Evolutionary conservation across 2,797 vertebrate genomes (phyloP).

Genomic region (Choloepus didactylus): DNA sequence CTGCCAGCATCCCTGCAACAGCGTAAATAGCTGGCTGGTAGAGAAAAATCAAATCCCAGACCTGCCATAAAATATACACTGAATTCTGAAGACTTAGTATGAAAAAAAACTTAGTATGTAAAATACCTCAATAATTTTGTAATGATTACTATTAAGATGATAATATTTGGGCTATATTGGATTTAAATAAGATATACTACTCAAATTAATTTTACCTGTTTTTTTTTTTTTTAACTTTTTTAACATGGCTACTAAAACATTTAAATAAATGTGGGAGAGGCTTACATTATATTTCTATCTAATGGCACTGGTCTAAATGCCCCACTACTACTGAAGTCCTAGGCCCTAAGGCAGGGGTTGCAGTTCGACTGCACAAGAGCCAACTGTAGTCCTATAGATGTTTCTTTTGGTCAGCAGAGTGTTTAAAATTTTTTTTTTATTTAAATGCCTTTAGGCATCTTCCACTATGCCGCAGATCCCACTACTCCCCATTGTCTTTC

Average conservation of each 20-base stretch:
- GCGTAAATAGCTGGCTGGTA: neutral
- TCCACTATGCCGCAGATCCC: neutral
- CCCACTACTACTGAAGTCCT: neutral
- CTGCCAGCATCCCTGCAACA: neutral
- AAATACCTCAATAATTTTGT: slow-evolving; percentile 12
- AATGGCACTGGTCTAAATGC: neutral
- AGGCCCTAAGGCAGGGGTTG: neutral
- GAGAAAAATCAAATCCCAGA: neutral
- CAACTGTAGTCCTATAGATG: neutral
- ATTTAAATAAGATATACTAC: neutral
- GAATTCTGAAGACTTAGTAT: neutral
- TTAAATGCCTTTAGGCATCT: neutral
- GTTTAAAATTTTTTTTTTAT: neutral
- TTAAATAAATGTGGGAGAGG: neutral
- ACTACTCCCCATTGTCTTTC: neutral
- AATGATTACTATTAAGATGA: neutral
- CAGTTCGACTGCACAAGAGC: neutral
- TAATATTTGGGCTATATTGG: neutral
- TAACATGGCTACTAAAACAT: neutral
- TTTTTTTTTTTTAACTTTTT: neutral
- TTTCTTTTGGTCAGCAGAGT: neutral
- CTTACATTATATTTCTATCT: neutral
- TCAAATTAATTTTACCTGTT: slow-evolving; percentile 8
- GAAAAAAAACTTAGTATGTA: neutral
- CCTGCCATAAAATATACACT: neutral